phyloP scores from a whole-genome alignment of 2,888 invertebrate genomes.

The Harmothoe impar region DNA sequence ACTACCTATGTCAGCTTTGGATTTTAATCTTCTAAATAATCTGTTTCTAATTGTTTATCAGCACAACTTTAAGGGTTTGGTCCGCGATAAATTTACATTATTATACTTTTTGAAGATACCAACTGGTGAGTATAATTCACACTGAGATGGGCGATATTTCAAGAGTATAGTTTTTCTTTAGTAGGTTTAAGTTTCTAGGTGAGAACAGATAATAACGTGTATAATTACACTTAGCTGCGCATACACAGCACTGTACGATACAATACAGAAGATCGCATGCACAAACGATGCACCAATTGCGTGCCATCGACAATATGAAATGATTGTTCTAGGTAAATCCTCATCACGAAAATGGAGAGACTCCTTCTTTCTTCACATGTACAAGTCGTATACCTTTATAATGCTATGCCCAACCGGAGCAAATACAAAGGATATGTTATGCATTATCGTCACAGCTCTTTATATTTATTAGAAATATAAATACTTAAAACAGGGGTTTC shows the following conservation, averaged over 20 bases:
- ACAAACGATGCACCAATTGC: neutral
- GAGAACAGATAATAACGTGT: neutral
- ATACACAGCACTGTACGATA: neutral
- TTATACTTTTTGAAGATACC: too few relatives aligned
- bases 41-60: too few relatives aligned
- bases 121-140: too few relatives aligned
- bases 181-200: neutral
- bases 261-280: slow-evolving; percentile 22
- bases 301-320: neutral
- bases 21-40: too few relatives aligned
- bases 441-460: neutral
- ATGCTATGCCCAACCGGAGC: neutral
- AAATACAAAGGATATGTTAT: slow-evolving; percentile 29
- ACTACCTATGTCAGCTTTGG: too few relatives aligned
- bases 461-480: neutral
- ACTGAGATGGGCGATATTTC: too few relatives aligned
- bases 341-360: neutral
- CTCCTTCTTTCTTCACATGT: neutral
- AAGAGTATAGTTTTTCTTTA: too few relatives aligned
- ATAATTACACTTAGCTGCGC: neutral
- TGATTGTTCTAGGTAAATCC: neutral
- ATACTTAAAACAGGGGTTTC: too few relatives aligned
- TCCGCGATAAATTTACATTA: too few relatives aligned
- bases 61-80: too few relatives aligned
- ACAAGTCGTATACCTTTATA: slow-evolving; percentile 7